Percentiles rank a stretch among this genome's conserved stretches.
Evolutionary conservation across 2,888 invertebrate species (phyloP).

Genomic region (Rhingia rostrata): DNA sequence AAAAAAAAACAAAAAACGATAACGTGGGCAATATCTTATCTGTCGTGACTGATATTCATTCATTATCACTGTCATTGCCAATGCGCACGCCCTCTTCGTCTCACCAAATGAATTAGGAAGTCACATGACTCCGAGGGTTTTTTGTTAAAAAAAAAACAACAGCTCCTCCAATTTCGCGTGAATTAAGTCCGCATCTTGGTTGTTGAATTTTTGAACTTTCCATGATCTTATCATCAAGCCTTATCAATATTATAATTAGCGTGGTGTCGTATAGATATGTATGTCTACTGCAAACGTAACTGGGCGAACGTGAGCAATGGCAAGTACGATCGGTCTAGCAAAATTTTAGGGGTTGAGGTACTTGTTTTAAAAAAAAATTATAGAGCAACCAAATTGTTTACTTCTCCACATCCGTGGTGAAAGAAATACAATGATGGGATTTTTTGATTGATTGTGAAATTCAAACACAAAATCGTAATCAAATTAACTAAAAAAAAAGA

Average conservation of each 20-base stretch:
- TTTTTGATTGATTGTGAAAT: conserved; percentile 40
- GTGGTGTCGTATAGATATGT: conserved; percentile 13
- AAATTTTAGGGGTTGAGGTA: conserved; percentile 2
- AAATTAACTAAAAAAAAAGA: too few species aligned
- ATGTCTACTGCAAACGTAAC: conserved; percentile 20
- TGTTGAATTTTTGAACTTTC: neutral
- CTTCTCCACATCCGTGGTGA: neutral
- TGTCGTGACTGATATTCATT: conserved; percentile 10
- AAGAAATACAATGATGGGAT: neutral
- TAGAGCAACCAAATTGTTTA: neutral
- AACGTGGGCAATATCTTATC: conserved; percentile 13
- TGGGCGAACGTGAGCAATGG: conserved; percentile 60
- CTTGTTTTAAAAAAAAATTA: neutral
- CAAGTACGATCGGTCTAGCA: conserved; percentile 16
- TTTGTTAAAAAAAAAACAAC: neutral
- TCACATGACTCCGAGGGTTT: conserved; percentile 21
- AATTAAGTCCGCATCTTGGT: neutral
- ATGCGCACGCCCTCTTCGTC: conserved; percentile 3
- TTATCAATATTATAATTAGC: conserved; percentile 16
- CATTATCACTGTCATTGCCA: conserved; percentile 24
- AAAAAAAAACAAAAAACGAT: neutral
- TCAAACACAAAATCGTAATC: conserved; percentile 18
- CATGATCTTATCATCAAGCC: conserved; percentile 21
- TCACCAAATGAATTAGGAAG: neutral
- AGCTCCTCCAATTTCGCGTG: neutral